phyloP scores from a whole-genome alignment of 2,113 vertebrate species.

The Oreamnos americanus region DNA sequence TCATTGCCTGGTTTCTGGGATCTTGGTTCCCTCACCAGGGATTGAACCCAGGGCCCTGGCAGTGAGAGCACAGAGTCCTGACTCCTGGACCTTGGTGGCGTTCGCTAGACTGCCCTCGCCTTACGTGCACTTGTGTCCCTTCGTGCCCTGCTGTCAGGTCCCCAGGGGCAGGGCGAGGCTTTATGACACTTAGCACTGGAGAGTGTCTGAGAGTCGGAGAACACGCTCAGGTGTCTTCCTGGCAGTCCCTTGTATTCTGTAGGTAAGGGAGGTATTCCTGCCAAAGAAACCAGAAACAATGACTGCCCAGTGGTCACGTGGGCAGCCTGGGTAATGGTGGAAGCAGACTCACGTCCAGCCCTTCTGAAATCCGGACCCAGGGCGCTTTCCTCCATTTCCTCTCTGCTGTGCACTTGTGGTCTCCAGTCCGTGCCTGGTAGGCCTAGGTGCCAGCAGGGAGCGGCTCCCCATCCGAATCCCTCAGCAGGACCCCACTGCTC shows the following conservation, averaged over 20 bases:
- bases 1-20: not conserved
- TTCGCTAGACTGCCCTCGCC: not conserved
- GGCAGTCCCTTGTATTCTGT: not conserved
- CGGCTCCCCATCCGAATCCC: not conserved
- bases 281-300: not conserved
- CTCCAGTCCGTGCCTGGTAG: not conserved
- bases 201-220: not conserved
- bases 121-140: not conserved
- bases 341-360: not conserved
- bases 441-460: not conserved
- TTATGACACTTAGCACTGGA: not conserved
- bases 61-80: not conserved
- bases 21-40: not conserved
- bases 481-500: not conserved
- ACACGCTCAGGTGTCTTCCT: not conserved
- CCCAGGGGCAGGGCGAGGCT: not conserved
- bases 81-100: not conserved
- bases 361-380: not conserved
- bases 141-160: not conserved
- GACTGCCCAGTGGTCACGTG: not conserved
- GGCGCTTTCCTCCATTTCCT: not conserved
- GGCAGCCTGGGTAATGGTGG: not conserved
- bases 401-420: not conserved
- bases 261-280: not conserved
- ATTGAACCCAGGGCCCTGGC: not conserved